phyloP scores from a whole-genome alignment of 2,113 vertebrate genomes.

The Heterotilapia buettikoferi region DNA sequence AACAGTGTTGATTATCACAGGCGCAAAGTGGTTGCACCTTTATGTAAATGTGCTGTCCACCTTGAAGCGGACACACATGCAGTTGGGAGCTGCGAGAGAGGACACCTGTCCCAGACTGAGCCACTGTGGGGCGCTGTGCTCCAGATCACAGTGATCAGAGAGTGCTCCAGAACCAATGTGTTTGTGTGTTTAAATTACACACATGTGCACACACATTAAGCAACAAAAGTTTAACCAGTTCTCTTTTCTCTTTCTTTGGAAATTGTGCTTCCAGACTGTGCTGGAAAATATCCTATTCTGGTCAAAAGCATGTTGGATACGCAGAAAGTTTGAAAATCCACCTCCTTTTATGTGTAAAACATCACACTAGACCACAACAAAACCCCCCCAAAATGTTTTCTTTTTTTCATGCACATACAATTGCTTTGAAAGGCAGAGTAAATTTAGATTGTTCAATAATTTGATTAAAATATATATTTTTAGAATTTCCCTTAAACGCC shows the following conservation, averaged over 20 bases:
- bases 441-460: not conserved
- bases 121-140: conserved; percentile 89
- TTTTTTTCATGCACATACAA: not conserved
- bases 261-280: not conserved
- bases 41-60: conserved; percentile 76
- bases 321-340: not conserved
- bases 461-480: not conserved
- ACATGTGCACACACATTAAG: not conserved
- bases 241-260: not conserved
- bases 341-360: not conserved
- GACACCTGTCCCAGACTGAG: not conserved
- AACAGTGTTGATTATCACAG: conserved; percentile 79
- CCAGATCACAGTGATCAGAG: conserved; percentile 67
- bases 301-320: not conserved
- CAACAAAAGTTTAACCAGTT: not conserved
- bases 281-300: not conserved
- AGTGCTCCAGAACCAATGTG: not conserved
- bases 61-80: conserved; percentile 59
- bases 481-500: not conserved
- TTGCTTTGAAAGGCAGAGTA: not conserved
- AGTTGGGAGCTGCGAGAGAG: not conserved
- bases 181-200: not conserved
- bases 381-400: rapidly evolving
- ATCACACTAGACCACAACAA: not conserved
- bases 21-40: conserved; percentile 54